phyloP scores from a whole-genome alignment of 1,140 invertebrate genomes.

The Lamellibrachia luymesi region DNA sequence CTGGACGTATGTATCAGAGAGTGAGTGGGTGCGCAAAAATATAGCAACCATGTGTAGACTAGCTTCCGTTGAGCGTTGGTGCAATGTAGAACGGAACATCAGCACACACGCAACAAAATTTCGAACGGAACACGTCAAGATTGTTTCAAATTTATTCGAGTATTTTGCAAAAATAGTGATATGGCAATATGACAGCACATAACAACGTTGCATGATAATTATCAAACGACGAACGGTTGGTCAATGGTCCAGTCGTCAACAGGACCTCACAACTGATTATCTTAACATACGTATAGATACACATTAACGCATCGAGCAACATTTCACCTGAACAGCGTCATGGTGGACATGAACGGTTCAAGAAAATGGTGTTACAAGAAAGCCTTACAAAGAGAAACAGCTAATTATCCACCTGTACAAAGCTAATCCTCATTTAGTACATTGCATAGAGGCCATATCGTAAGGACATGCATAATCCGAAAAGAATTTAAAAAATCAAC shows the following conservation, averaged over 20 bases:
- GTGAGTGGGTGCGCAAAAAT: too few species aligned
- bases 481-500: too few species aligned
- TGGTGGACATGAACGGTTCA: neutral
- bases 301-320: neutral
- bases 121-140: neutral
- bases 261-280: neutral
- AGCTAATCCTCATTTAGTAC: neutral
- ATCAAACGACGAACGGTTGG: neutral
- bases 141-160: neutral
- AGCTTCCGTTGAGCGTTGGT: neutral
- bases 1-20: too few species aligned
- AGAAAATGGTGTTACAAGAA: neutral
- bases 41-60: neutral
- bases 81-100: neutral
- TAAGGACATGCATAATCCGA: too few species aligned
- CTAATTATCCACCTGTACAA: neutral
- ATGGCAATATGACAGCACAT: neutral
- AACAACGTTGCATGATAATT: neutral
- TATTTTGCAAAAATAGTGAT: conserved; percentile 12
- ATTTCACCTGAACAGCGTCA: neutral
- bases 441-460: neutral
- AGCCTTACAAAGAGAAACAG: neutral
- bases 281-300: neutral
- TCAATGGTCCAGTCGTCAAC: neutral
- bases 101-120: neutral